These are phyloP conservation scores for Ypsolopha scabrella DNA, from an alignment of 2,888 invertebrate genomes.

Conservation along the genomic window DNA sequence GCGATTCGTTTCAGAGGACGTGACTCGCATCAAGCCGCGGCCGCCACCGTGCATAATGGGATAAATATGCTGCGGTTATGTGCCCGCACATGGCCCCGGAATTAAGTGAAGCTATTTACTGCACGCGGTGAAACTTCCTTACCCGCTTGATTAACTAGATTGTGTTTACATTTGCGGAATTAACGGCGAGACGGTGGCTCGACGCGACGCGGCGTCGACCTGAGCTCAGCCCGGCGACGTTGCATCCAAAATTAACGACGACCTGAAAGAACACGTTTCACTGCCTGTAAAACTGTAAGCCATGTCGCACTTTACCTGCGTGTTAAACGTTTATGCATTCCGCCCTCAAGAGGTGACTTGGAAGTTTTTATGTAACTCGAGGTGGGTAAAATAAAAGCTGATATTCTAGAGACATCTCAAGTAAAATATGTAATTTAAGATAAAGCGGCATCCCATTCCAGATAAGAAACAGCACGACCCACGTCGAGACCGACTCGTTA, in stretches of 20 bases:
- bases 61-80: constrained; percentile 68
- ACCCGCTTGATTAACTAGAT: constrained; percentile 54
- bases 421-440: constrained; percentile 70
- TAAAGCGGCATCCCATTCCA: constrained; percentile 66
- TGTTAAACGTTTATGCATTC: neutral
- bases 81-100: constrained; percentile 64
- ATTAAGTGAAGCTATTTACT: constrained; percentile 64
- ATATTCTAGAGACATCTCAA: constrained; percentile 51
- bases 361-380: neutral
- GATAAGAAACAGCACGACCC: constrained; percentile 66
- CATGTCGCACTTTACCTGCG: neutral
- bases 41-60: constrained; percentile 65
- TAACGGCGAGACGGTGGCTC: constrained; percentile 30
- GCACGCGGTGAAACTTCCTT: constrained; percentile 53
- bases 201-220: constrained; percentile 8
- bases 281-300: constrained; percentile 7
- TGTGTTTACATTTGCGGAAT: constrained; percentile 41
- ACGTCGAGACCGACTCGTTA: constrained; percentile 66
- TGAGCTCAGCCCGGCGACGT: constrained; percentile 1
- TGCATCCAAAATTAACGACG: constrained; percentile 17
- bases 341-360: neutral
- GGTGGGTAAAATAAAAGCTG: constrained; percentile 26
- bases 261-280: constrained; percentile 14
- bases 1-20: constrained; percentile 69
- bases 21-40: constrained; percentile 64